Evolutionary conservation across 1,140 invertebrate species (phyloP).

Genomic region (Holcopasites calliopsidis): DNA sequence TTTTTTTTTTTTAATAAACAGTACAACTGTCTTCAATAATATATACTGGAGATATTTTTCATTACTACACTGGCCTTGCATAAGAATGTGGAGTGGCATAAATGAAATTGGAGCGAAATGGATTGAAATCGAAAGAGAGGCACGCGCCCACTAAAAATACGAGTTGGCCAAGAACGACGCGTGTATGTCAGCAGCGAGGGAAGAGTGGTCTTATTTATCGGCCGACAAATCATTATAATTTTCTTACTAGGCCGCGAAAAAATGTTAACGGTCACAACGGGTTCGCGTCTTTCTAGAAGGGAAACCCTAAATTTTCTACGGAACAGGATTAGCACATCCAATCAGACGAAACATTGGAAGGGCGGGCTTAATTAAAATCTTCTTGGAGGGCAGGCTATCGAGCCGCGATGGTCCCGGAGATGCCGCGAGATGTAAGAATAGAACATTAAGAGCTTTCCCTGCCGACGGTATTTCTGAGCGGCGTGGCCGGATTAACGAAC

Average conservation of each 20-base stretch:
- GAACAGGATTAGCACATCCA: slow-evolving; percentile 75
- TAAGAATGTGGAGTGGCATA: background rate
- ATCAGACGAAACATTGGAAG: slow-evolving; percentile 79
- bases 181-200: background rate
- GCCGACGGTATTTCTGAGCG: slow-evolving; percentile 51
- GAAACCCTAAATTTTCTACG: slow-evolving; percentile 73
- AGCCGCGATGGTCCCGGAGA: slow-evolving; percentile 42
- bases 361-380: slow-evolving; percentile 80
- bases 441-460: slow-evolving; percentile 66
- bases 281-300: slow-evolving; percentile 51
- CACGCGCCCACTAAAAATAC: slow-evolving; percentile 32
- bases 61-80: too few relatives aligned
- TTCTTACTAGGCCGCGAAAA: slow-evolving; percentile 38
- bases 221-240: slow-evolving; percentile 46
- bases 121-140: background rate
- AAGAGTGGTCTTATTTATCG: slow-evolving; percentile 34
- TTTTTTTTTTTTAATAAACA: too few relatives aligned
- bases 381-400: slow-evolving; percentile 68
- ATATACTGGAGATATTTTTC: too few relatives aligned
- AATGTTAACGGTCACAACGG: slow-evolving; percentile 45
- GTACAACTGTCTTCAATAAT: too few relatives aligned
- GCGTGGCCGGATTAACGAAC: slow-evolving; percentile 45
- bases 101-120: background rate
- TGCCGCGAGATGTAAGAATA: slow-evolving; percentile 71
- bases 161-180: background rate